These are phyloP conservation scores for Blastobasis lacticolella DNA, from an alignment of 2,888 invertebrate species.

Conservation along the genomic window DNA sequence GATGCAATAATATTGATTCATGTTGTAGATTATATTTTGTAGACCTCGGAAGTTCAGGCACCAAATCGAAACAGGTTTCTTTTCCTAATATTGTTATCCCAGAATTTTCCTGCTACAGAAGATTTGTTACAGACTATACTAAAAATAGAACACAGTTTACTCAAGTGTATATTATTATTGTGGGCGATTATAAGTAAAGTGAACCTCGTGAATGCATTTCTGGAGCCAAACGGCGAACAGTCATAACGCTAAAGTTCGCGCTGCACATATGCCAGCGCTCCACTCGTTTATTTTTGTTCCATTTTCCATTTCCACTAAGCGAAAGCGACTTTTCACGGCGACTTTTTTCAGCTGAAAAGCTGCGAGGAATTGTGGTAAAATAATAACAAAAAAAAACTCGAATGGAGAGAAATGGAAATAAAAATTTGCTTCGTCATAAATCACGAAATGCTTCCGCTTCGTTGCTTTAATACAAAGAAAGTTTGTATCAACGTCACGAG, in stretches of 20 bases:
- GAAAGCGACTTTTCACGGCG: constrained; percentile 64
- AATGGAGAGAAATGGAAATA: constrained; percentile 63
- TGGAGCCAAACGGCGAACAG: constrained; percentile 16
- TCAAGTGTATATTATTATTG: no score
- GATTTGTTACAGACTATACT: no score
- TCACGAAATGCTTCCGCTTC: constrained; percentile 65
- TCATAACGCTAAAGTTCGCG: constrained; percentile 47
- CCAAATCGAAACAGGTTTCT: no score
- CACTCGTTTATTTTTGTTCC: constrained; percentile 50
- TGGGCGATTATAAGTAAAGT: constrained; percentile 3
- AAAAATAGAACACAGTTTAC: no score
- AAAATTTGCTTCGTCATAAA: constrained; percentile 72
- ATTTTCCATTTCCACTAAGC: constrained; percentile 65
- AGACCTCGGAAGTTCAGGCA: no score
- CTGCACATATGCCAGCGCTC: constrained; percentile 55
- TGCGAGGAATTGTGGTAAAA: constrained; percentile 63
- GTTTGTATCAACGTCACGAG: constrained; percentile 53
- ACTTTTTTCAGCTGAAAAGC: constrained; percentile 59
- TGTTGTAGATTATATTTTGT: no score
- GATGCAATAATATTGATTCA: no score
- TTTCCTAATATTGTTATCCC: no score
- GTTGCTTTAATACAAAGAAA: constrained; percentile 63
- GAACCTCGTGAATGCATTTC: constrained; percentile 13
- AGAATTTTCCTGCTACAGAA: no score
- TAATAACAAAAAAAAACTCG: constrained; percentile 60